phyloP scores from a whole-genome alignment of 2,797 vertebrate genomes.

The Danio jaintianensis region DNA sequence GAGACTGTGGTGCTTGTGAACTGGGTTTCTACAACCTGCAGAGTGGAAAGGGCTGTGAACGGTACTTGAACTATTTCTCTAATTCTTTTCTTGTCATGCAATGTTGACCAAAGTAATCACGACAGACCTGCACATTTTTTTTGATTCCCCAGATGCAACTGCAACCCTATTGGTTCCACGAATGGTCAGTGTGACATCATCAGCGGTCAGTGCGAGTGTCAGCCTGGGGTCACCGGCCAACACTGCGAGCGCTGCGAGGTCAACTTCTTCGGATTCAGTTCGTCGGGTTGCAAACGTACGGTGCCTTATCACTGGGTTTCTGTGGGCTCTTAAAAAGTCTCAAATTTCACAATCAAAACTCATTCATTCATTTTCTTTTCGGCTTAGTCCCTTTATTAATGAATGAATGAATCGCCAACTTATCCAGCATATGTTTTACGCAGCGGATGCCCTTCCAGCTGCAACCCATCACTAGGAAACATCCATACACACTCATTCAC shows the following conservation, averaged over 20 bases:
- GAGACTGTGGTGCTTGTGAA: slow-evolving; percentile 89
- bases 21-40: slow-evolving; percentile 93
- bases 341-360: too few relatives aligned
- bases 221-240: slow-evolving; percentile 87
- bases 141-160: slow-evolving; percentile 83
- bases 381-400: too few relatives aligned
- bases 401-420: too few relatives aligned
- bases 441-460: too few relatives aligned
- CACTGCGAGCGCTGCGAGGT: slow-evolving; percentile 88
- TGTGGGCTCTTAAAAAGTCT: too few relatives aligned
- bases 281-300: slow-evolving; percentile 95
- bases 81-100: not conserved
- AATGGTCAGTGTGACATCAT: slow-evolving; percentile 91
- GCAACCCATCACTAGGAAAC: too few relatives aligned
- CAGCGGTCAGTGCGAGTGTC: slow-evolving; percentile 93
- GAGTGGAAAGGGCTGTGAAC: slow-evolving; percentile 87
- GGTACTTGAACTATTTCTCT: slow-evolving; percentile 70
- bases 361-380: too few relatives aligned
- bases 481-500: too few relatives aligned
- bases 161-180: slow-evolving; percentile 90
- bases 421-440: too few relatives aligned
- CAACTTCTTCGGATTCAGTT: slow-evolving; percentile 94
- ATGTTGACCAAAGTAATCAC: not conserved
- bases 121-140: not conserved
- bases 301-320: not conserved